These are phyloP conservation scores for Anolis sagrei DNA, from an alignment of 2,113 vertebrate species.

Conservation along the genomic window DNA sequence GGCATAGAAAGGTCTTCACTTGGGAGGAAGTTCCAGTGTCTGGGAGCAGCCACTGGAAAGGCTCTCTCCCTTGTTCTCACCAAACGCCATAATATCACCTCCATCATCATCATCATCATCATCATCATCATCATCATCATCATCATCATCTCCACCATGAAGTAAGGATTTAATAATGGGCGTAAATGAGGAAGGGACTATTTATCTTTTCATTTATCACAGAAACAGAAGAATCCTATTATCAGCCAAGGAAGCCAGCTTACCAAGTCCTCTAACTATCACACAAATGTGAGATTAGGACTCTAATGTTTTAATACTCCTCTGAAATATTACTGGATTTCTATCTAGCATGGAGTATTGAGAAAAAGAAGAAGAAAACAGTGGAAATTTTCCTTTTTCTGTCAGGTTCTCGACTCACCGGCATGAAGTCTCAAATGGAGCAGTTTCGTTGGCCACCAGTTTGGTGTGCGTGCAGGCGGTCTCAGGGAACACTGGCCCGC, in stretches of 20 bases:
- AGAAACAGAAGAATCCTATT: neutral
- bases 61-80: no score
- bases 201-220: neutral
- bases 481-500: slow-evolving; percentile 85
- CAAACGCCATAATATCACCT: no score
- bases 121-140: no score
- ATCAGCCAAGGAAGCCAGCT: no score
- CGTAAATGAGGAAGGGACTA: no score
- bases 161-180: neutral
- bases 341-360: neutral
- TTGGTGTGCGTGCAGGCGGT: slow-evolving; percentile 92
- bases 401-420: slow-evolving; percentile 77
- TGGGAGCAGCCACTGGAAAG: no score
- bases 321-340: neutral
- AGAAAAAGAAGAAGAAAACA: neutral
- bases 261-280: no score
- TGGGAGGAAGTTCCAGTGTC: no score
- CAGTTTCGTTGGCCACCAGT: slow-evolving; percentile 85
- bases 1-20: no score
- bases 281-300: no score
- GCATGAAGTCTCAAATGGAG: slow-evolving; percentile 90
- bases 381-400: neutral
- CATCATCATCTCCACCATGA: neutral
- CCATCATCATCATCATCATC: no score
- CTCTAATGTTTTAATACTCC: no score